A percentile compares a stretch with the other conserved stretches of the same genome.
Conservation (phyloP, 2,888 invertebrate species). For the Craniophora ligustri region DNA sequence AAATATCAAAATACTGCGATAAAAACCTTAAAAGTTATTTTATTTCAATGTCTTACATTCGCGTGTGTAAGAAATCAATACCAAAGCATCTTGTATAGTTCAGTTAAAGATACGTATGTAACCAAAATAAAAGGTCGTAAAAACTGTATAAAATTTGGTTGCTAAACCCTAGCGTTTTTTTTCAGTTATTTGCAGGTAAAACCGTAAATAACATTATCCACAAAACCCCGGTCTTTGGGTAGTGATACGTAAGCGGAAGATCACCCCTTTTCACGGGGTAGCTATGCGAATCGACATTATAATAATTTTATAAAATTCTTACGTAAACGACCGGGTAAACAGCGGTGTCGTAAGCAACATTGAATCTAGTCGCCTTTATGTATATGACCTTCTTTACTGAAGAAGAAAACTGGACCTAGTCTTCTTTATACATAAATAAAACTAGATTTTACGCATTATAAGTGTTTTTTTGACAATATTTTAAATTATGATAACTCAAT, state of each 20-base stretch:
- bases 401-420: no score
- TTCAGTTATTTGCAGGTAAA: conserved; percentile 51
- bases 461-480: background rate
- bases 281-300: conserved; percentile 51
- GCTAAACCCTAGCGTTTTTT: conserved; percentile 37
- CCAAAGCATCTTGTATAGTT: background rate
- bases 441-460: background rate
- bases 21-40: no score
- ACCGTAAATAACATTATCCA: conserved; percentile 61
- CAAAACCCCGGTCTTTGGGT: conserved; percentile 44
- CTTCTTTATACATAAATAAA: background rate
- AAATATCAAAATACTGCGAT: no score
- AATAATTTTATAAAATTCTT: conserved; percentile 57
- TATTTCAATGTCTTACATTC: no score
- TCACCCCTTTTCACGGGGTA: conserved; percentile 55
- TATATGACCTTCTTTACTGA: no score
- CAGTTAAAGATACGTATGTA: background rate
- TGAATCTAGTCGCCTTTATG: no score
- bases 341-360: conserved; percentile 10
- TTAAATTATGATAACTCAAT: no score
- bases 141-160: conserved; percentile 28
- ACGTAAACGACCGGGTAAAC: conserved; percentile 15
- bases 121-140: conserved; percentile 17
- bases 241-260: conserved; percentile 59
- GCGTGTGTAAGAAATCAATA: no score